Evolutionary conservation across 2,888 invertebrate genomes (phyloP).

Genomic region (Drosophila histrio): DNA sequence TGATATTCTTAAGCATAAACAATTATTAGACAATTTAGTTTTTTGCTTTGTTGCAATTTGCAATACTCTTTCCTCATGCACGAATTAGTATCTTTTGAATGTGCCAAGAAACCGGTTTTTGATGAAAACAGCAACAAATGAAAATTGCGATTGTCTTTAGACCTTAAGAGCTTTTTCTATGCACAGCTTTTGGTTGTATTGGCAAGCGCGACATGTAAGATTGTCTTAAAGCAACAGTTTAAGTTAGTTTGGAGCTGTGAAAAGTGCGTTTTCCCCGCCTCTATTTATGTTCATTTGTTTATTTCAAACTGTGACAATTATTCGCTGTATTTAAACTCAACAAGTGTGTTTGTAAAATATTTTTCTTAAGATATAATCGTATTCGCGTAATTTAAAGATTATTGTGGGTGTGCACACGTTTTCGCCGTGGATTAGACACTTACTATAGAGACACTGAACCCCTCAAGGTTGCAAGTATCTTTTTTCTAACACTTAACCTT

Average conservation of each 20-base stretch:
- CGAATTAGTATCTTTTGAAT: conserved; percentile 30
- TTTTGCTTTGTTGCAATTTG: background rate
- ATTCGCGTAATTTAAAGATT: background rate
- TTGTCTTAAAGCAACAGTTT: conserved; percentile 33
- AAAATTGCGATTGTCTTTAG: conserved; percentile 28
- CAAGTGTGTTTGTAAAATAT: background rate
- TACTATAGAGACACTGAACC: conserved; percentile 2
- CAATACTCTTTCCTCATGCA: conserved; percentile 1
- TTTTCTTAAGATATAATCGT: background rate
- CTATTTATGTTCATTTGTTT: background rate
- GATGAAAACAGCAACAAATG: conserved; percentile 6
- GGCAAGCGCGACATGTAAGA: conserved; percentile 21
- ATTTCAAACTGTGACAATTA: background rate
- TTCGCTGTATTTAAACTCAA: background rate
- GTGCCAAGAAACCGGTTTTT: conserved; percentile 51
- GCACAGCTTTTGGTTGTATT: conserved; percentile 27
- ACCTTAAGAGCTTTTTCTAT: conserved; percentile 45
- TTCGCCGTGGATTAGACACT: background rate
- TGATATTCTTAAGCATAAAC: background rate
- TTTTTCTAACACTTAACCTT: conserved; percentile 18
- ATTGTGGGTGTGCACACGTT: background rate
- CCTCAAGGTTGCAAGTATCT: conserved; percentile 36
- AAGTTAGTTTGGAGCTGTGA: conserved; percentile 34
- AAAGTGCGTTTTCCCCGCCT: conserved; percentile 21
- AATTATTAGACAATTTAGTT: background rate